Evolutionary conservation across 2,113 vertebrate genomes (phyloP), one percentile per base, ranked within the genome.

Genomic region (Labeo catla): DNA sequence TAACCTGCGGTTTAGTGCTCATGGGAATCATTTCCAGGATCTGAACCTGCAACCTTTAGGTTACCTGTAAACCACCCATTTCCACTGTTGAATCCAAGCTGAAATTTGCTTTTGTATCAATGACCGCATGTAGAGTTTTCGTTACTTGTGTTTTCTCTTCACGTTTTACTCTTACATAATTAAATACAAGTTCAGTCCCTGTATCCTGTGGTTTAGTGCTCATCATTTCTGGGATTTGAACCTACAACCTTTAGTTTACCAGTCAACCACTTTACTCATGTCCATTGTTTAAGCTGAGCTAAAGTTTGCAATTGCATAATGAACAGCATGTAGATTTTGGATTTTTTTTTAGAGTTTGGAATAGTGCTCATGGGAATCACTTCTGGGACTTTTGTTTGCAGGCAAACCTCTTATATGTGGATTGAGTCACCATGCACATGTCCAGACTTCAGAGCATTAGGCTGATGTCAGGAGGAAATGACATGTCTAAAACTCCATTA

Each of bases 401-500:
- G 9, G 23, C 12, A 66, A 66, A 15, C 12, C 63, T 23, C 43
- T 21, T 74, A 23, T 13, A 7, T 7, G 10, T 8, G 72, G 21
- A 49, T 49, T 8, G 76, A 77, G 76, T 77, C 50, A 54, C 49
- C 28, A 9, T 77, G 49, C 49, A 77, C 61, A 68, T 21, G 12
- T 66, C 61, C 15, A 39, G 52, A 47, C 47, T 72, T 36, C 21
- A 54, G 65, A 70, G n/a, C 80, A 73, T 81, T 77, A 78, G 49
- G 36, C 59, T 12, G 73, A 81, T 87, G 77, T 76, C 65, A 54
- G 66, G 19, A 86, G 84, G 81, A 90, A 86, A 89, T 85, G 81
- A 83, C 86, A 28, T 87, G 91, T 92, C 91, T 91, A 91, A 92
- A 94, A 94, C 89, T 91, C 93, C 86, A 81, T 88, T 91, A 92